These are phyloP conservation scores for Rhamnusium bicolor DNA, from an alignment of 2,888 invertebrate genomes.

Conservation along the genomic window DNA sequence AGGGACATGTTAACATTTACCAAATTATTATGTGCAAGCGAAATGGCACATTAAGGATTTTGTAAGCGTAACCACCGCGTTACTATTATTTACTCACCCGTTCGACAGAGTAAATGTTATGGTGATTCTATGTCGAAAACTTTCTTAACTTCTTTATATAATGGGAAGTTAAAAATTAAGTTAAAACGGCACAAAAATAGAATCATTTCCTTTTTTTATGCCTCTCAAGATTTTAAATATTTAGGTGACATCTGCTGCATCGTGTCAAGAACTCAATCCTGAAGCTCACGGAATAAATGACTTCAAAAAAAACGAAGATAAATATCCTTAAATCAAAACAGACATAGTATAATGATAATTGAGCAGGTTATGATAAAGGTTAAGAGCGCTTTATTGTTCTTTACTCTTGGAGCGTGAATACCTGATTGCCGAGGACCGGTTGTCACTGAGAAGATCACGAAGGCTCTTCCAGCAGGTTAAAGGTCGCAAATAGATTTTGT, in stretches of 20 bases:
- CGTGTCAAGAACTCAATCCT: not conserved
- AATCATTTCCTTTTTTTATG: not conserved
- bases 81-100: too few species aligned
- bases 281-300: not conserved
- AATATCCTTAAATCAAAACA: constrained; percentile 15
- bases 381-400: constrained; percentile 43
- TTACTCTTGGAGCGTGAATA: constrained; percentile 41
- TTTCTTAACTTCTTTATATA: too few species aligned
- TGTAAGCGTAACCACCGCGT: too few species aligned
- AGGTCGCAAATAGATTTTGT: constrained; percentile 52
- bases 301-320: constrained; percentile 13
- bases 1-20: too few species aligned
- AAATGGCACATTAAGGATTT: too few species aligned
- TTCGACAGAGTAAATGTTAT: too few species aligned
- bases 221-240: not conserved
- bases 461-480: constrained; percentile 33
- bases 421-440: constrained; percentile 48
- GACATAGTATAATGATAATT: constrained; percentile 33
- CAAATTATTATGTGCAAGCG: too few species aligned
- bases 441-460: constrained; percentile 53
- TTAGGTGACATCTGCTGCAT: not conserved
- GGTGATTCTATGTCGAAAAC: too few species aligned
- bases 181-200: too few species aligned
- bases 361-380: constrained; percentile 37
- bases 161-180: too few species aligned